A percentile compares a stretch with the other conserved stretches of the same genome.
phyloP scores from a whole-genome alignment of 2,113 vertebrate genomes.

The Epinephelus moara region DNA sequence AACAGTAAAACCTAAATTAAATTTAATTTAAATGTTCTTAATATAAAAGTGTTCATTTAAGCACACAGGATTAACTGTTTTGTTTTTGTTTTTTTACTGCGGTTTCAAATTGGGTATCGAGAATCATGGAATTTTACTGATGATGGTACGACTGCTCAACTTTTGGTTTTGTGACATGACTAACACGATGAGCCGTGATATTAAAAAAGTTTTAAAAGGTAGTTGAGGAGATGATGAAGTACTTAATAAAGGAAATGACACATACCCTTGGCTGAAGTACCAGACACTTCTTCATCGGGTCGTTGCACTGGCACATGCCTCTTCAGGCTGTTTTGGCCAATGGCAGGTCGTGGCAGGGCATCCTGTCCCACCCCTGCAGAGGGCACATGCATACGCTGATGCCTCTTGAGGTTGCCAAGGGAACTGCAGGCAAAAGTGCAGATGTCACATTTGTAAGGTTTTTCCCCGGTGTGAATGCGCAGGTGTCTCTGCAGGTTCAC shows the following conservation, averaged over 20 bases:
- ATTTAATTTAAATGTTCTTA: too few species aligned
- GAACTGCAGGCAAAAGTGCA: conserved; percentile 97
- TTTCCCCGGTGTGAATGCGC: conserved; percentile 97
- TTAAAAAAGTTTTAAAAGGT: too few species aligned
- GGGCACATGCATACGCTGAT: conserved; percentile 92
- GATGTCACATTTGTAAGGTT: conserved; percentile 94
- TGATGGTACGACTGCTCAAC: too few species aligned
- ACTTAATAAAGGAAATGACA: background rate
- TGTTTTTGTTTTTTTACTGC: too few species aligned
- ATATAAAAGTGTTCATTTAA: too few species aligned
- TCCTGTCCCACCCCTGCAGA: conserved; percentile 80
- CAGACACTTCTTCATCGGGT: conserved; percentile 57
- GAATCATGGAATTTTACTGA: too few species aligned
- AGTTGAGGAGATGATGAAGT: background rate
- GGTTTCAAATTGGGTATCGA: too few species aligned
- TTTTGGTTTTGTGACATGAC: too few species aligned
- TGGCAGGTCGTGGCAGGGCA: conserved; percentile 69
- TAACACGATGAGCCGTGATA: too few species aligned
- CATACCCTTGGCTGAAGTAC: conserved; percentile 66
- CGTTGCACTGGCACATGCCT: conserved; percentile 78
- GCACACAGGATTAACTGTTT: too few species aligned
- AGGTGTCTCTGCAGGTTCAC: conserved; percentile 97
- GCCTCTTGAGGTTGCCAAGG: conserved; percentile 96
- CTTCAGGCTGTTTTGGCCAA: conserved; percentile 79
- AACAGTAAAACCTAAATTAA: too few species aligned